Conservation (phyloP, 2,797 vertebrate species). For the Galago senegalensis region DNA sequence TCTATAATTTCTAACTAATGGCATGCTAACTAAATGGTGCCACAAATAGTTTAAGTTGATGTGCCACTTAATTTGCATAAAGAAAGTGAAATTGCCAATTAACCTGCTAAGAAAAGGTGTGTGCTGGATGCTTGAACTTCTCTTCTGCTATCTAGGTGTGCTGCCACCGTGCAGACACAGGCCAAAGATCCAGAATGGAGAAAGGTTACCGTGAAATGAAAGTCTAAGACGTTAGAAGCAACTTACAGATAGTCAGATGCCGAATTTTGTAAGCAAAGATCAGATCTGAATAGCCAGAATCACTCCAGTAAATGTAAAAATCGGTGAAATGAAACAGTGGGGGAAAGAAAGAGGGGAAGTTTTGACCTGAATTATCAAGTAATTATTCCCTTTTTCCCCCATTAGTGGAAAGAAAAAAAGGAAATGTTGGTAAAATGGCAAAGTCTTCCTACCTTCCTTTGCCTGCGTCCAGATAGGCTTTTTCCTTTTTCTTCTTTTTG, state of each 20-base stretch:
- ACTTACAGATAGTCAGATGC: background rate
- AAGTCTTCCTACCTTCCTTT: background rate
- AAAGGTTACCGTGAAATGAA: background rate
- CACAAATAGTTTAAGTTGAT: background rate
- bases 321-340: background rate
- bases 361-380: background rate
- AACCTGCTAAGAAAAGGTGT: background rate
- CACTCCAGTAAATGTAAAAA: background rate
- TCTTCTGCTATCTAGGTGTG: background rate
- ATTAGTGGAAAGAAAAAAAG: background rate
- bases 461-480: background rate
- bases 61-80: conserved; percentile 8
- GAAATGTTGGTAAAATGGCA: background rate
- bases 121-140: background rate
- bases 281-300: background rate
- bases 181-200: background rate
- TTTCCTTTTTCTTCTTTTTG: background rate
- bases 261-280: background rate
- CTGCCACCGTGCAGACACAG: background rate
- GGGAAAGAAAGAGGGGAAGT: background rate
- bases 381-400: background rate
- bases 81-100: conserved; percentile 22
- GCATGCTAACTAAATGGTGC: background rate
- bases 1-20: background rate
- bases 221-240: background rate